Evolutionary conservation across 2,113 vertebrate genomes (phyloP).

Genomic region (Pycnonotus jocosus): DNA sequence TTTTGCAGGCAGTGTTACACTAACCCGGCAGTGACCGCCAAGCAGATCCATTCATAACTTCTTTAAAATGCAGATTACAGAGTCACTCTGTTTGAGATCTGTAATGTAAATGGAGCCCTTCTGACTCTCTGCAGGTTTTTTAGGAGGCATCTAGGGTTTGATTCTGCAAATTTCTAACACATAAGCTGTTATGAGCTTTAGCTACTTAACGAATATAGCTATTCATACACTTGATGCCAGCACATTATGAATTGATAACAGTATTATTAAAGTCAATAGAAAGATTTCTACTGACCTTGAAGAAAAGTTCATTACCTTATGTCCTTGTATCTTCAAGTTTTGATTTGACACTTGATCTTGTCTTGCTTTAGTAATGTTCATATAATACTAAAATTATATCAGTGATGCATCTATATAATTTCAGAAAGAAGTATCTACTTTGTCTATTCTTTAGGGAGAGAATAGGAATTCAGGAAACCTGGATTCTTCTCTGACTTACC

Average conservation of each 20-base stretch:
- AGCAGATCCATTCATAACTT: not conserved
- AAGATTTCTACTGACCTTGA: not conserved
- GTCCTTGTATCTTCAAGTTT: not conserved
- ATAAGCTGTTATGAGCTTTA: not conserved
- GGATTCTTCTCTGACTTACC: not conserved
- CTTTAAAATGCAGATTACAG: not conserved
- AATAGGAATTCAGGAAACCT: not conserved
- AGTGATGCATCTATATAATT: not conserved
- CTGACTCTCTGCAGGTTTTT: not conserved
- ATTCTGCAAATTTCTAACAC: not conserved
- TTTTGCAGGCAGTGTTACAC: not conserved
- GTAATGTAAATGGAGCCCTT: not conserved
- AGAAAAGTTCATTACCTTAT: not conserved
- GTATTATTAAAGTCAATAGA: not conserved
- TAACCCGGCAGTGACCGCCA: not conserved
- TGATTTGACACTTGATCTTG: not conserved
- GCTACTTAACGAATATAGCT: not conserved
- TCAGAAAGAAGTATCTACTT: not conserved
- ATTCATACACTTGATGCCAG: not conserved
- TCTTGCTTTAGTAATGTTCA: not conserved
- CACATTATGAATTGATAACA: not conserved
- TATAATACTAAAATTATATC: not conserved
- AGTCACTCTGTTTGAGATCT: not conserved
- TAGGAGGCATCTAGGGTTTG: not conserved
- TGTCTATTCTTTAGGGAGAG: not conserved